Base-by-base conservation (phyloP, 2,797 vertebrate genomes). In the Pseudomugil gertrudae region DNA sequence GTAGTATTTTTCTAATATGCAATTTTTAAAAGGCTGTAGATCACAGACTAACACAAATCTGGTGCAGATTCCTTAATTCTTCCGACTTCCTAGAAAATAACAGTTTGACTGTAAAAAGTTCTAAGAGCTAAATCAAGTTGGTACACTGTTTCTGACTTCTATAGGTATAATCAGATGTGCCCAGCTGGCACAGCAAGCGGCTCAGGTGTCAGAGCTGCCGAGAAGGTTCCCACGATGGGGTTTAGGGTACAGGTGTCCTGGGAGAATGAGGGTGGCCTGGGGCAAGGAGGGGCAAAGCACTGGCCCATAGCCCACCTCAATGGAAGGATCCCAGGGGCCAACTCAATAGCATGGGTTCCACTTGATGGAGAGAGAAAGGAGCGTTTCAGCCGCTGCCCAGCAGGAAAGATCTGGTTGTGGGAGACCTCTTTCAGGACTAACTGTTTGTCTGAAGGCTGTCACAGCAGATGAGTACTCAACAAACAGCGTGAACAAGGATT, bases 401-500 rank as follows among this genome's bases (percentile, higher is more conserved):
- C 95, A 95, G 97, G 96, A 97, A 94, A 94, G 95, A 95, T 95
- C 94, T 95, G 95, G 91, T 94, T 94, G 94, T 95, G 96, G 96
- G 95, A 96, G 95, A 95, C 93, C 94, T 95, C 95, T 96, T 98
- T 98, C 95, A 96, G 91, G 90, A 94, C 92, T 85, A 92, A 95
- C 95, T 97, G 94, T 97, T 95, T 95, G 93, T 94, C 95, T 96
- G 95, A 97, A 96, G 95, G 95, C 95, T 98, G 95, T 97, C 96
- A 97, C 95, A 94, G 95, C 90, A 96, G 96, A 96, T 95, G 96
- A 97, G 96, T 95, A 95, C 96, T 97, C 97, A 95, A 95, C 95
- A 97, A 98, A 96, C 95, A 97, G 95, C 96, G 93, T 95, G 97
- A 98, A 97, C 95, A 96, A 96, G 96, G 95, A 97, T 96, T 96